Evolutionary conservation across 2,113 vertebrate species (phyloP).

Genomic region (Delphinus delphis): DNA sequence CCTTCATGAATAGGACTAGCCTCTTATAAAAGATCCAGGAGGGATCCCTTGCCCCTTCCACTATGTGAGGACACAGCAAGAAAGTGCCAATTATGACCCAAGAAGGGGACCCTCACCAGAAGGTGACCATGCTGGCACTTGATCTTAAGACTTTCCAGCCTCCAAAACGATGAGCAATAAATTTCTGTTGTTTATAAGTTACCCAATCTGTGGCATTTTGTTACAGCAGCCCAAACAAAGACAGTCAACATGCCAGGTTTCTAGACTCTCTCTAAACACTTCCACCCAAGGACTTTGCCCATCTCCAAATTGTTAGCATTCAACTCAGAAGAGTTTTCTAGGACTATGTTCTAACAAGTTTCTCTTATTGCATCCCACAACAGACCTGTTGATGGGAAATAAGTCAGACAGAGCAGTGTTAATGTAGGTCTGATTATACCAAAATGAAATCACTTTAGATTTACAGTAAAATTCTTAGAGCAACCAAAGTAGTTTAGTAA

Average conservation of each 20-base stretch:
- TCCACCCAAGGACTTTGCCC: not conserved
- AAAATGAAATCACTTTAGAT: constrained; percentile 46
- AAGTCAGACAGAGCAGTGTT: not conserved
- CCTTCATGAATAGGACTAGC: not conserved
- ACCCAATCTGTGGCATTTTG: not conserved
- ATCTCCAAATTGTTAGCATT: not conserved
- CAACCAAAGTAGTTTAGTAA: constrained; percentile 20
- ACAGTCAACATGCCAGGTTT: not conserved
- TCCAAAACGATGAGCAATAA: not conserved
- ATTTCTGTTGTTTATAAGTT: not conserved
- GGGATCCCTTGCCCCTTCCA: not conserved
- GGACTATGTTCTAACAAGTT: constrained; percentile 19
- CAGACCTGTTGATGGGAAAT: not conserved
- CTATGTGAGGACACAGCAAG: not conserved
- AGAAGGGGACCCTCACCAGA: not conserved
- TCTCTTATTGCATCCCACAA: not conserved
- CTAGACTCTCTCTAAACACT: constrained; percentile 22
- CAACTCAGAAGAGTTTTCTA: not conserved
- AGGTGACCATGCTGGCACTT: not conserved
- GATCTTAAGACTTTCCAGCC: not conserved
- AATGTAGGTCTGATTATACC: constrained; percentile 14
- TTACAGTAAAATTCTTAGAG: constrained; percentile 50
- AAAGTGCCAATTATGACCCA: not conserved
- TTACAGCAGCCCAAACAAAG: not conserved
- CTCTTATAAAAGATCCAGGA: not conserved